Evolutionary conservation across 2,888 invertebrate genomes (phyloP).

Genomic region (Crossocerus cetratus): DNA sequence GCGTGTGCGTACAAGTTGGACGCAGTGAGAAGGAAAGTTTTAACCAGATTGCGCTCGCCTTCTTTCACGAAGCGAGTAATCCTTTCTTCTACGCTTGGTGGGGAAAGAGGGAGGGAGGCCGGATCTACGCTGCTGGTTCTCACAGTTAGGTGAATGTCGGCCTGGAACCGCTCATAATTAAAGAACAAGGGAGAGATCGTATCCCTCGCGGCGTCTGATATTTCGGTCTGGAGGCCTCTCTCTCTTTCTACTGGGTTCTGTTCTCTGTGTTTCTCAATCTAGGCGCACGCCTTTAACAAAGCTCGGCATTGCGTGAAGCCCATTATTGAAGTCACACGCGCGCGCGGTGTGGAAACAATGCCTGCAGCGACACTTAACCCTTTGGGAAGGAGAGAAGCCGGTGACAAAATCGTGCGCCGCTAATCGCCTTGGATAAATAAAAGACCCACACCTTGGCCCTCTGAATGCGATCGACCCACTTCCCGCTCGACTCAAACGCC

Average conservation of each 20-base stretch:
- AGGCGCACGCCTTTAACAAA: constrained; percentile 30
- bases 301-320: constrained; percentile 27
- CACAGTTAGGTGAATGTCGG: constrained; percentile 58
- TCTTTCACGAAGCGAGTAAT: constrained; percentile 48
- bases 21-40: constrained; percentile 24
- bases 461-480: no score
- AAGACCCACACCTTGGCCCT: background rate
- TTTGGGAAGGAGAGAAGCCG: background rate
- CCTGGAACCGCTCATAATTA: constrained; percentile 54
- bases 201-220: constrained; percentile 39
- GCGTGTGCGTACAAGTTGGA: background rate
- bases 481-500: no score
- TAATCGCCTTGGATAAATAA: constrained; percentile 8
- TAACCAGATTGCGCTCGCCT: constrained; percentile 20
- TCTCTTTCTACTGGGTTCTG: constrained; percentile 23
- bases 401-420: constrained; percentile 3
- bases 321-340: constrained; percentile 27
- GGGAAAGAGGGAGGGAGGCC: constrained; percentile 43
- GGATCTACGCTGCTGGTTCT: constrained; percentile 62
- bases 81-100: constrained; percentile 42
- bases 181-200: constrained; percentile 54
- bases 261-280: constrained; percentile 1
- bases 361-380: constrained; percentile 7
- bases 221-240: constrained; percentile 42
- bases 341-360: constrained; percentile 26